Evolutionary conservation across 1,140 invertebrate genomes (phyloP).

Genomic region (Triops cancriformis): DNA sequence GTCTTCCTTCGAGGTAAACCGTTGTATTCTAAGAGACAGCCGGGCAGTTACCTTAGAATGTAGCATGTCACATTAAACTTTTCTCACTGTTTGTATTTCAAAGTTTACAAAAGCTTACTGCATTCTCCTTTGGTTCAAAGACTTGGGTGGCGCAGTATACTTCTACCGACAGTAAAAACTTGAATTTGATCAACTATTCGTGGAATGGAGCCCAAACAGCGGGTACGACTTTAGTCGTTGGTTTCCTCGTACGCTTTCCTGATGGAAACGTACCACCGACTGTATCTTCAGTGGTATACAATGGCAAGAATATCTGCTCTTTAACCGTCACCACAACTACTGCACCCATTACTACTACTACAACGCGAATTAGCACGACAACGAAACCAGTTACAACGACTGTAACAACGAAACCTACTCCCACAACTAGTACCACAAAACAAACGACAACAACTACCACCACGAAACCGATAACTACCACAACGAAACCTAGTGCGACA

Average conservation of each 20-base stretch:
- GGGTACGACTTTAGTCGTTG: slow-evolving; percentile 1
- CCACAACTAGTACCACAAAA: too few relatives aligned
- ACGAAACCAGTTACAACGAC: too few relatives aligned
- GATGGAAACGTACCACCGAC: background rate
- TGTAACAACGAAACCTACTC: background rate
- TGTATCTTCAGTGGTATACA: background rate
- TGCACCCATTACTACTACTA: too few relatives aligned
- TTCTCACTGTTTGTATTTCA: background rate
- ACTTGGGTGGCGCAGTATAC: slow-evolving; percentile 10
- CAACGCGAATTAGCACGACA: too few relatives aligned
- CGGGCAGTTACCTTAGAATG: too few relatives aligned
- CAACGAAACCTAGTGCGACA: too few relatives aligned
- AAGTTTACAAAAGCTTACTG: too few relatives aligned
- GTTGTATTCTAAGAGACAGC: too few relatives aligned
- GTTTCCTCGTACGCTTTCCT: background rate
- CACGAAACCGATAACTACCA: too few relatives aligned
- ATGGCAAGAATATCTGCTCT: slow-evolving; percentile 23
- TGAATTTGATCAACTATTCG: slow-evolving; percentile 15
- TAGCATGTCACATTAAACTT: too few relatives aligned
- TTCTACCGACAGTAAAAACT: slow-evolving; percentile 18
- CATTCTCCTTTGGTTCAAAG: background rate
- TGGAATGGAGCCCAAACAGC: slow-evolving; percentile 20
- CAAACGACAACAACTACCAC: too few relatives aligned
- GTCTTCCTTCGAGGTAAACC: slow-evolving; percentile 15
- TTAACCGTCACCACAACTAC: background rate